phyloP scores from a whole-genome alignment of 92 coral and sea anemone species.

The Epizoanthus rinbou region DNA sequence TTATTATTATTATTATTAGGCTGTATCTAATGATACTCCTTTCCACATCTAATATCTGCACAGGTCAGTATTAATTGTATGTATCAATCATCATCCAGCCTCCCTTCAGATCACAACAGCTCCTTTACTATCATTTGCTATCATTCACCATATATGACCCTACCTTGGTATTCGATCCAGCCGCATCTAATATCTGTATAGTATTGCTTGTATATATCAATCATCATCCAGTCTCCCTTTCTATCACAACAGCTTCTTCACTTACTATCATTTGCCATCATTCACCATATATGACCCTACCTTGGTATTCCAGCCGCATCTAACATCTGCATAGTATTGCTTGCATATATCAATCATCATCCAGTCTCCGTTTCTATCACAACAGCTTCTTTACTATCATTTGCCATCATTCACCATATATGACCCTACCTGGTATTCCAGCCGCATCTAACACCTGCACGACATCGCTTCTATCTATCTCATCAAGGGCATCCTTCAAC shows the following conservation, averaged over 20 bases:
- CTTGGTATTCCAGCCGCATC: conserved; percentile 79
- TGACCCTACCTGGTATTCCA: conserved; percentile 76
- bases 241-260: not conserved
- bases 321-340: conserved; percentile 63
- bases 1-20: no score
- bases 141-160: not conserved
- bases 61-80: not conserved
- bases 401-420: not conserved
- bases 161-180: conserved; percentile 83
- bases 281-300: conserved; percentile 34
- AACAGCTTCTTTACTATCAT: not conserved
- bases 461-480: conserved; percentile 64
- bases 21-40: no score
- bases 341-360: conserved; percentile 35
- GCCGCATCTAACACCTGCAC: conserved; percentile 67
- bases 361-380: not conserved
- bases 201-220: not conserved
- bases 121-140: not conserved
- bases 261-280: not conserved
- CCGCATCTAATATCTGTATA: not conserved
- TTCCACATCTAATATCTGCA: not conserved
- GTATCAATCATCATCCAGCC: not conserved
- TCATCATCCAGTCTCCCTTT: not conserved
- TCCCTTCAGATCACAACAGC: not conserved
- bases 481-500: conserved; percentile 57